Evolutionary conservation across 2,888 invertebrate genomes (phyloP).

Genomic region (Himalopsyche kuldschensis): DNA sequence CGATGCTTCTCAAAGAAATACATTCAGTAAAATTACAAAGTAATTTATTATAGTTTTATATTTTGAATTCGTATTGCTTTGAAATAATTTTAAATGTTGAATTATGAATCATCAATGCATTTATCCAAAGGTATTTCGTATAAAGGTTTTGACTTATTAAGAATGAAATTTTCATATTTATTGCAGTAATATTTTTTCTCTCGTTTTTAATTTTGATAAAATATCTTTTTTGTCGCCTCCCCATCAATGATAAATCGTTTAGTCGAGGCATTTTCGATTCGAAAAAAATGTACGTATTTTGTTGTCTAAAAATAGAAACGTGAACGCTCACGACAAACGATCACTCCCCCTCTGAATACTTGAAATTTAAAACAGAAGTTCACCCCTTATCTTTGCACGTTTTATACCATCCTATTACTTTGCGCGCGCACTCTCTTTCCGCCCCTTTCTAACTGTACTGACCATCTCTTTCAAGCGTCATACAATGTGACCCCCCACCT

Average conservation of each 20-base stretch:
- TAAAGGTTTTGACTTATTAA: no score
- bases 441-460: background rate
- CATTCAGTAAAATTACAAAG: no score
- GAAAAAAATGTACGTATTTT: background rate
- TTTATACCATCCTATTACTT: background rate
- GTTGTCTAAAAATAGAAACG: background rate
- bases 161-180: no score
- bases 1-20: no score
- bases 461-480: background rate
- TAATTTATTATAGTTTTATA: no score
- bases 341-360: background rate
- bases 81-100: no score
- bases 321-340: background rate
- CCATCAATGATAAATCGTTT: background rate
- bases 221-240: background rate
- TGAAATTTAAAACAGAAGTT: background rate
- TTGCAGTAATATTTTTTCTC: background rate
- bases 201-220: background rate
- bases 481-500: background rate
- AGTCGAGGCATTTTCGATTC: background rate
- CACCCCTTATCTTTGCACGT: background rate
- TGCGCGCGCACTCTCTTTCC: slow-evolving; percentile 18
- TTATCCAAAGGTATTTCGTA: no score
- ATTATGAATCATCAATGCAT: no score
- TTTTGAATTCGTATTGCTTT: no score